Percentiles rank a stretch among this genome's conserved stretches.
These are phyloP conservation scores for Ceyx melanurus DNA, from an alignment of 2,113 vertebrate species.

Conservation along the genomic window DNA sequence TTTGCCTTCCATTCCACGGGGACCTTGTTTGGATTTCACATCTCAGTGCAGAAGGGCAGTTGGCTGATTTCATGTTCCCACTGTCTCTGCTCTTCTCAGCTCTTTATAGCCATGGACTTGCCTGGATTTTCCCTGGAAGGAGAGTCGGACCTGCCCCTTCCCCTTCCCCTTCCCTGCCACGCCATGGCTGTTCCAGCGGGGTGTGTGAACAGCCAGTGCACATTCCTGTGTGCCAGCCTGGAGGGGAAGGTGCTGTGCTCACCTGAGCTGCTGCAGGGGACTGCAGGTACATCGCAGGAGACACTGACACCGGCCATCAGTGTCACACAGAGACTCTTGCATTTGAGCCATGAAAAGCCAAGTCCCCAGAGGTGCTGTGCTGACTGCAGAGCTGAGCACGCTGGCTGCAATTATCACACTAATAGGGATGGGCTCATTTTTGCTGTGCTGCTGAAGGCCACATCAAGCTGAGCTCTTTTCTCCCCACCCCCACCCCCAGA, in stretches of 20 bases:
- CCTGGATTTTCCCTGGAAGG: neutral
- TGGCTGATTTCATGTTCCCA: neutral
- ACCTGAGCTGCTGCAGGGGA: neutral
- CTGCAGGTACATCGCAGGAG: fast-evolving
- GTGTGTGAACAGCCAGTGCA: neutral
- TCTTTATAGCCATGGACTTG: neutral
- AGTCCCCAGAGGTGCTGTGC: neutral
- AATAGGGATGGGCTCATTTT: neutral
- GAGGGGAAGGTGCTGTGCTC: neutral
- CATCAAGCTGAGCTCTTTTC: neutral
- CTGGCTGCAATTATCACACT: neutral
- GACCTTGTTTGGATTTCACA: neutral
- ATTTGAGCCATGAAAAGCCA: neutral
- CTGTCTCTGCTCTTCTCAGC: neutral
- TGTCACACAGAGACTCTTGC: neutral
- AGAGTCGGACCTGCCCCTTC: neutral
- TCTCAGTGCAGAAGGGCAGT: neutral
- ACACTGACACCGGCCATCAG: fast-evolving
- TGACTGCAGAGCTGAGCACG: neutral
- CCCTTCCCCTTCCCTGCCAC: neutral
- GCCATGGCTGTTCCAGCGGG: neutral
- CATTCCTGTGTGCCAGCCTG: neutral
- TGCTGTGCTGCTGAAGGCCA: neutral
- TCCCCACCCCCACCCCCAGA: fast-evolving
- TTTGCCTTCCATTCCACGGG: neutral